Evolutionary conservation across 2,888 invertebrate genomes (phyloP).

Genomic region (Xestobium rufovillosum): DNA sequence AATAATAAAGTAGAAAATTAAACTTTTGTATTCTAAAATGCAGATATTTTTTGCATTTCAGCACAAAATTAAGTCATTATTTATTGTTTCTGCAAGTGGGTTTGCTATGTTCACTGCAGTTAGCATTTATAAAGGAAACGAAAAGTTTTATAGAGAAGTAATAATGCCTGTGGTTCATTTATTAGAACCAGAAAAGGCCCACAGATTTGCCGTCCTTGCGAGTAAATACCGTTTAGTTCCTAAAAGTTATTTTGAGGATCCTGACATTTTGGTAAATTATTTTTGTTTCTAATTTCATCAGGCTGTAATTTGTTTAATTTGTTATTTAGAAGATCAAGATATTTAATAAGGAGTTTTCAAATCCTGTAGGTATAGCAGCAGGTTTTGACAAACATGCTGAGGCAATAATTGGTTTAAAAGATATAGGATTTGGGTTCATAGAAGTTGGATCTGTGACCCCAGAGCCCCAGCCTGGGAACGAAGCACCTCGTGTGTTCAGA

Average conservation of each 20-base stretch:
- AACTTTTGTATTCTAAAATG: no score
- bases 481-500: constrained; percentile 87
- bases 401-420: constrained; percentile 71
- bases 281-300: constrained; percentile 4
- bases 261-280: constrained; percentile 54
- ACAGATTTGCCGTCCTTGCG: constrained; percentile 66
- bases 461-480: constrained; percentile 85
- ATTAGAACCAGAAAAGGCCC: constrained; percentile 76
- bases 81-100: constrained; percentile 59
- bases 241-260: constrained; percentile 51
- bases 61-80: constrained; percentile 62
- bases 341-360: constrained; percentile 65
- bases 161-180: constrained; percentile 63
- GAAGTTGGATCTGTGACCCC: constrained; percentile 97
- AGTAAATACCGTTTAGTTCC: constrained; percentile 72
- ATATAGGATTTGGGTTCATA: constrained; percentile 89
- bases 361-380: constrained; percentile 96
- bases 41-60: constrained; percentile 42
- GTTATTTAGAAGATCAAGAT: constrained; percentile 58
- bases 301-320: constrained; percentile 8
- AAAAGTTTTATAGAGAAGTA: constrained; percentile 66
- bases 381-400: constrained; percentile 98
- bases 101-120: constrained; percentile 57
- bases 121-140: constrained; percentile 66
- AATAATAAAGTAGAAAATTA: no score